phyloP scores from a whole-genome alignment of 2,888 invertebrate genomes.

The Hedya salicella region DNA sequence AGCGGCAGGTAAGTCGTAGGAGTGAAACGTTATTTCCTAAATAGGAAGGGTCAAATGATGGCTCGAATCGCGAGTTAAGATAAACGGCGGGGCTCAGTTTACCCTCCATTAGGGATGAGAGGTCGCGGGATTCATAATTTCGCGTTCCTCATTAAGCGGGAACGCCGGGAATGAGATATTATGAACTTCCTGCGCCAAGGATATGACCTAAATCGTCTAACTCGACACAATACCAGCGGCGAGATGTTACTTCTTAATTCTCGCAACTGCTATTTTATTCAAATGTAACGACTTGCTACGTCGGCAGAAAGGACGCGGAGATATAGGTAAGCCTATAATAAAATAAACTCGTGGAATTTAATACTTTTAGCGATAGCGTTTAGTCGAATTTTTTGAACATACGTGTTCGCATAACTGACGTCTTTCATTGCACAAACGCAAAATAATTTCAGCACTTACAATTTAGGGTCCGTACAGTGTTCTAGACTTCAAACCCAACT shows the following conservation, averaged over 20 bases:
- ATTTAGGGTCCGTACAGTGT: no score
- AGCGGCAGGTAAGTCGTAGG: constrained; percentile 16
- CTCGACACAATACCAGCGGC: constrained; percentile 30
- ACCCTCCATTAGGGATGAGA: constrained; percentile 61
- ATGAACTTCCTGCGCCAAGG: constrained; percentile 57
- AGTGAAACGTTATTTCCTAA: constrained; percentile 22
- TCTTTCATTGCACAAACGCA: neutral
- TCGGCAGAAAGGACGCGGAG: constrained; percentile 11
- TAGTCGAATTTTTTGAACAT: neutral
- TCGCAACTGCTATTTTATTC: constrained; percentile 31
- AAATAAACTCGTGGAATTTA: constrained; percentile 1
- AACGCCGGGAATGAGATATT: constrained; percentile 64
- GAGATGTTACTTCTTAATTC: constrained; percentile 34
- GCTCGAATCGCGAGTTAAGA: constrained; percentile 58
- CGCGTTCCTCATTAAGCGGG: constrained; percentile 67
- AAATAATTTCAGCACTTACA: no score
- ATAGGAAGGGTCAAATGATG: constrained; percentile 52
- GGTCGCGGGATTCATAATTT: constrained; percentile 65
- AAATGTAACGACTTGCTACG: constrained; percentile 25
- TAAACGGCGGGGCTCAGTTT: constrained; percentile 50
- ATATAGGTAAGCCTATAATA: constrained; percentile 8
- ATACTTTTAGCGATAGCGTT: neutral
- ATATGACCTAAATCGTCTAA: constrained; percentile 55
- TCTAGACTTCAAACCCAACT: no score
- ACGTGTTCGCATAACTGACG: neutral